These are phyloP conservation scores for Charaxes varanes DNA, from an alignment of 1,140 invertebrate genomes.

Conservation along the genomic window DNA sequence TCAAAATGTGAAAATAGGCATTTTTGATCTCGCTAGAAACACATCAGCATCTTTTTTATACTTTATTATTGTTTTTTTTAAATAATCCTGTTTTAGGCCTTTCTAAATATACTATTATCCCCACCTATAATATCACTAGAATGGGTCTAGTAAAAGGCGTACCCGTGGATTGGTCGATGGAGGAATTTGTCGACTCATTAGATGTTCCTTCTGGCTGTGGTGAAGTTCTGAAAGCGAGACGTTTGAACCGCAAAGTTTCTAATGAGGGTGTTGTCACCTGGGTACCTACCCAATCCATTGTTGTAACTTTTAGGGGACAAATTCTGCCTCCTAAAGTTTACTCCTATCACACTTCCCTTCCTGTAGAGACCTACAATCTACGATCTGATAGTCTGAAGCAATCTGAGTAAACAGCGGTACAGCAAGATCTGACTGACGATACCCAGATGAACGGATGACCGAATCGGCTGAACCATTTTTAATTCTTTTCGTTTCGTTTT, in stretches of 20 bases:
- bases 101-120: too few species aligned
- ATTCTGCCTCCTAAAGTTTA: slow-evolving; percentile 16
- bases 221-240: slow-evolving; percentile 14
- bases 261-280: neutral
- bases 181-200: slow-evolving; percentile 10
- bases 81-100: too few species aligned
- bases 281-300: slow-evolving; percentile 13
- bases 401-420: too few species aligned
- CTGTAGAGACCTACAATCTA: slow-evolving; percentile 13
- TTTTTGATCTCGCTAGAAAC: too few species aligned
- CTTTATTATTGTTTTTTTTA: too few species aligned
- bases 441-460: too few species aligned
- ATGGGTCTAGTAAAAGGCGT: slow-evolving; percentile 16
- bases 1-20: too few species aligned
- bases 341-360: slow-evolving; percentile 13
- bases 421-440: too few species aligned
- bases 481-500: too few species aligned
- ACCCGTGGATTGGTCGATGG: slow-evolving; percentile 9
- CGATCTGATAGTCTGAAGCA: too few species aligned
- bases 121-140: slow-evolving; percentile 13
- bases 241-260: slow-evolving; percentile 12
- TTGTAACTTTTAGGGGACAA: slow-evolving; percentile 24
- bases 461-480: too few species aligned
- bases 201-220: slow-evolving; percentile 14
- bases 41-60: too few species aligned